A percentile compares a stretch with the other conserved stretches of the same genome.
Evolutionary conservation across 2,888 invertebrate genomes (phyloP).

Genomic region (Troides aeacus): DNA sequence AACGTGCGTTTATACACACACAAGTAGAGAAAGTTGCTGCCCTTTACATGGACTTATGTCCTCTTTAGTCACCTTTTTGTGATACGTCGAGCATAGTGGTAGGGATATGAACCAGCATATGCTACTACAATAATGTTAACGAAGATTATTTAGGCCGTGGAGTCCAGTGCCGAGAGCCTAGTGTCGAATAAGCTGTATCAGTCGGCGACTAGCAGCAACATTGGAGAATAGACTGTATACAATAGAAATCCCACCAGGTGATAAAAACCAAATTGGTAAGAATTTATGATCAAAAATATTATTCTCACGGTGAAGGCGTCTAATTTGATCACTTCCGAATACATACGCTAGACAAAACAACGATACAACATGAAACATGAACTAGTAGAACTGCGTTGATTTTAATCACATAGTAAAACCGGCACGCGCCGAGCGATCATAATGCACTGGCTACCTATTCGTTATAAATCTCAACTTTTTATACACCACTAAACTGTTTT

Average conservation of each 20-base stretch:
- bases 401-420: conserved; percentile 48
- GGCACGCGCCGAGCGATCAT: conserved; percentile 64
- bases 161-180: no score
- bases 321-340: conserved; percentile 17
- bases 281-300: background rate
- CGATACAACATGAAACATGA: conserved; percentile 37
- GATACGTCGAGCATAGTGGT: no score
- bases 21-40: background rate
- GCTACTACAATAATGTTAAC: no score
- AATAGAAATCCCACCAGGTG: no score
- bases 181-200: no score
- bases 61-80: no score
- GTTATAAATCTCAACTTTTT: conserved; percentile 78
- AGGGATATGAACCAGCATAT: no score
- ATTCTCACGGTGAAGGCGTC: conserved; percentile 30
- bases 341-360: conserved; percentile 36
- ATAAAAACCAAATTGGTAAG: background rate
- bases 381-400: conserved; percentile 40
- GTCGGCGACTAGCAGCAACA: no score
- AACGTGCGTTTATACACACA: background rate
- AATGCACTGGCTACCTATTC: conserved; percentile 62
- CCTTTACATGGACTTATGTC: no score
- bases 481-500: conserved; percentile 77
- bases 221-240: no score
- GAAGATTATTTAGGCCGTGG: no score